phyloP scores from a whole-genome alignment of 2,797 vertebrate genomes.

The Pampus argenteus region DNA sequence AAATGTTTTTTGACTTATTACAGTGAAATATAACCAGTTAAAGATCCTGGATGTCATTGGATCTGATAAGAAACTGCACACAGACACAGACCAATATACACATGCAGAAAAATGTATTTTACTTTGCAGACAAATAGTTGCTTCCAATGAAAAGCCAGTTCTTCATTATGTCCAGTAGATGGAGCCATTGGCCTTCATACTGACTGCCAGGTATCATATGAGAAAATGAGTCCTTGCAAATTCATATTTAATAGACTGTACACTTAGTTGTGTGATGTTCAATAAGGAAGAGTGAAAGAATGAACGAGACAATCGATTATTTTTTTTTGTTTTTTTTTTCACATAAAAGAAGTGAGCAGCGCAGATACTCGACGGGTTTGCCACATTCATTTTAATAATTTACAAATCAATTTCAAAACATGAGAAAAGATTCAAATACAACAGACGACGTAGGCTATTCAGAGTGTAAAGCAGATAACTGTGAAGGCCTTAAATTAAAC shows the following conservation, averaged over 20 bases:
- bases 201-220: not conserved
- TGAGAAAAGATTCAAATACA: conserved; percentile 31
- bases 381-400: conserved; percentile 72
- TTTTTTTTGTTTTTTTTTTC: too few relatives aligned
- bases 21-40: not conserved
- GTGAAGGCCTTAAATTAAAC: conserved; percentile 27
- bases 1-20: not conserved
- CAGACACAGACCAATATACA: not conserved
- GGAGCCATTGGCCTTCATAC: conserved; percentile 17
- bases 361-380: conserved; percentile 30
- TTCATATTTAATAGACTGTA: not conserved
- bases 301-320: conserved; percentile 20
- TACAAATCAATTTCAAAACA: conserved; percentile 67
- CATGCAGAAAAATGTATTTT: not conserved
- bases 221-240: not conserved
- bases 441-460: conserved; percentile 1
- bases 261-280: conserved; percentile 4
- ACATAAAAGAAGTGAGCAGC: conserved; percentile 31
- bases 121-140: not conserved
- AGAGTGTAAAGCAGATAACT: conserved; percentile 27
- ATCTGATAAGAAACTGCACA: too few relatives aligned
- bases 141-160: not conserved
- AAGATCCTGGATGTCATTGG: not conserved
- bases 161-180: conserved; percentile 58
- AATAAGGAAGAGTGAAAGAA: conserved; percentile 1